phyloP scores from a whole-genome alignment of 37 sponge, comb jelly and placozoan genomes.

The Diacarnus erythraeanus region DNA sequence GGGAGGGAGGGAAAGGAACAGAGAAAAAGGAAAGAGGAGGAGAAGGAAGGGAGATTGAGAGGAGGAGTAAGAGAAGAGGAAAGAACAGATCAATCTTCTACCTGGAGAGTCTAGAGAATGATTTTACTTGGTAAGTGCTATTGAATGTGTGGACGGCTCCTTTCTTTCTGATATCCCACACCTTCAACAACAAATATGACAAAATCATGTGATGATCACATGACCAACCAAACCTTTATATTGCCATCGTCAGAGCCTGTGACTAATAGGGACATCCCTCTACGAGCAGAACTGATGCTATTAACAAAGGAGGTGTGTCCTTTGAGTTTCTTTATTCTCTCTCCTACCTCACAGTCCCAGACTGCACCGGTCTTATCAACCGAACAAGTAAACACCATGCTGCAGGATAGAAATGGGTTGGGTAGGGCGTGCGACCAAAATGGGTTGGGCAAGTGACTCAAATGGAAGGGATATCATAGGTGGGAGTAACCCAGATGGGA shows the following conservation, averaged over 20 bases:
- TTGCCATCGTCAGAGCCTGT: slow-evolving; percentile 98
- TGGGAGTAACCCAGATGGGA: too few species aligned
- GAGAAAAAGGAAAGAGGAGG: not conserved
- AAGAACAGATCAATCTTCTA: not conserved
- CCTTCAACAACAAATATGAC: too few species aligned
- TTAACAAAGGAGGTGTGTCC: slow-evolving; percentile 97
- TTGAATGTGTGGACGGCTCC: slow-evolving; percentile 70
- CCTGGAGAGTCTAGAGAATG: not conserved
- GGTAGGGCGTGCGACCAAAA: too few species aligned
- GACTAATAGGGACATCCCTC: slow-evolving; percentile 67
- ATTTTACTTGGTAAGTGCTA: slow-evolving; percentile 82
- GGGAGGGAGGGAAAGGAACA: not conserved
- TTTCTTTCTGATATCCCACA: slow-evolving; percentile 85
- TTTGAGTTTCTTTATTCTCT: slow-evolving; percentile 79
- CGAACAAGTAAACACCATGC: slow-evolving; percentile 77
- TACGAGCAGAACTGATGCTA: slow-evolving; percentile 56
- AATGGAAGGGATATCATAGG: too few species aligned
- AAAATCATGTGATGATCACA: not conserved
- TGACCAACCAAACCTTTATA: slow-evolving; percentile 52
- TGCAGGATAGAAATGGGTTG: too few species aligned
- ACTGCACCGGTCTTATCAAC: slow-evolving; percentile 91
- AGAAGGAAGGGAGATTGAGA: not conserved
- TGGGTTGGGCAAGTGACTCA: too few species aligned
- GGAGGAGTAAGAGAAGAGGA: not conserved
- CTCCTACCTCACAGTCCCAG: slow-evolving; percentile 93